A percentile compares a stretch with the other conserved stretches of the same genome.
These are phyloP conservation scores for Chrysolina haemoptera DNA, from an alignment of 2,888 invertebrate genomes.

Conservation along the genomic window DNA sequence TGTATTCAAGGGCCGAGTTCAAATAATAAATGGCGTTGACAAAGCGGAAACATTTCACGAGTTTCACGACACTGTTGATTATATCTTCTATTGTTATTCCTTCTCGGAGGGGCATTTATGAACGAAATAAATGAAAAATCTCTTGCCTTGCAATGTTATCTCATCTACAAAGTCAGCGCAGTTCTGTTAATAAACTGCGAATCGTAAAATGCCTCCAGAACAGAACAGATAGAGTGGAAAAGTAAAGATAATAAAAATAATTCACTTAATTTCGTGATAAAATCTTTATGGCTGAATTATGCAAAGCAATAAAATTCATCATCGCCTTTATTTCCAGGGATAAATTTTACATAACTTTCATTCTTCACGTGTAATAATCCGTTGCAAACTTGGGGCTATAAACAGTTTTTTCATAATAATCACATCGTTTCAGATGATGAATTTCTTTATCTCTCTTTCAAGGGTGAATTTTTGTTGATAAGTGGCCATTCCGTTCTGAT, in stretches of 20 bases:
- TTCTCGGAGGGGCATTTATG: neutral
- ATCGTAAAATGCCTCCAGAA: constrained; percentile 36
- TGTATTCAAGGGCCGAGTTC: neutral
- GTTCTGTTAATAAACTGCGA: constrained; percentile 37
- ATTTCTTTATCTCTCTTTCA: neutral
- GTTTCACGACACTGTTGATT: constrained; percentile 1
- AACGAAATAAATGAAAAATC: constrained; percentile 29
- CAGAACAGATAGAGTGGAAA: constrained; percentile 30
- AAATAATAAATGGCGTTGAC: neutral
- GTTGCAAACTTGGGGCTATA: neutral
- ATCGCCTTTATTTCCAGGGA: constrained; percentile 25
- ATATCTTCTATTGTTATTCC: constrained; percentile 11
- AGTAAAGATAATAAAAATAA: constrained; percentile 45
- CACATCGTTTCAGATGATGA: constrained; percentile 3
- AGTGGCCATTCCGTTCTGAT: neutral
- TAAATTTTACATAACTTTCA: constrained; percentile 4
- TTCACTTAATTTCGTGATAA: constrained; percentile 43
- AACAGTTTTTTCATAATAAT: constrained; percentile 13
- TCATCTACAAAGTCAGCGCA: constrained; percentile 21
- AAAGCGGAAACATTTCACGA: constrained; percentile 14
- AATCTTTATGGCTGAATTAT: constrained; percentile 43
- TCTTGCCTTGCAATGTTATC: constrained; percentile 31
- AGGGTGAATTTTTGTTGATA: neutral
- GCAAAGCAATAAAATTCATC: constrained; percentile 45
- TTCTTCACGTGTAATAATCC: constrained; percentile 18